phyloP scores from a whole-genome alignment of 2,797 vertebrate species.

The Sylvia borin region DNA sequence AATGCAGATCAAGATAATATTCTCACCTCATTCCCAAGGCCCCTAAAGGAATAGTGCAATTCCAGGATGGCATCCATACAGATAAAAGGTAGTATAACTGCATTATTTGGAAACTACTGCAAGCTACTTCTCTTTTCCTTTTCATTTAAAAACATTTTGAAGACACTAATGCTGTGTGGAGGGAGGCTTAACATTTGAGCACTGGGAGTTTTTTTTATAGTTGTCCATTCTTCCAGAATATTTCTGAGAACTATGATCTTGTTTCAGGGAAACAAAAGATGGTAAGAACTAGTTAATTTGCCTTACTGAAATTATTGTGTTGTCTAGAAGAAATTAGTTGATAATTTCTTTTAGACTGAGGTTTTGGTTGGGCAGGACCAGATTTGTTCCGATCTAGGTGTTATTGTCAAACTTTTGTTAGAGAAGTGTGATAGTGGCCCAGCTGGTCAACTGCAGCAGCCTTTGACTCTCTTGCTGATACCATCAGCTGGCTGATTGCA shows the following conservation, averaged over 20 bases:
- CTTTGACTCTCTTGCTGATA: neutral
- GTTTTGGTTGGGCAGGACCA: neutral
- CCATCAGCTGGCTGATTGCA: neutral
- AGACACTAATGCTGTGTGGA: neutral
- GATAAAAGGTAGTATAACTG: conserved; percentile 40
- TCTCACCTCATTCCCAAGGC: conserved; percentile 38
- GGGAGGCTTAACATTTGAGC: neutral
- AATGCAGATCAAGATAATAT: conserved; percentile 45
- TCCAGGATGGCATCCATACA: conserved; percentile 9
- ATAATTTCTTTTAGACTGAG: conserved; percentile 6
- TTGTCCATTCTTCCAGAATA: neutral
- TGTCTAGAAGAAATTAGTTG: conserved; percentile 24
- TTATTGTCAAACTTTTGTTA: neutral
- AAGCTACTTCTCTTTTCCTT: neutral
- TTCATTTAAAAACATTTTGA: conserved; percentile 42
- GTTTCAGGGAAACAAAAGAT: conserved; percentile 13
- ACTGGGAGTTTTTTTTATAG: neutral
- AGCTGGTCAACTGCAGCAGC: neutral
- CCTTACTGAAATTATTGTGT: conserved; percentile 17
- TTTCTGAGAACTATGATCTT: conserved; percentile 23
- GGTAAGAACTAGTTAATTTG: conserved; percentile 5
- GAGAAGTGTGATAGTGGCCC: accelerated
- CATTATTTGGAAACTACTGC: conserved; percentile 38
- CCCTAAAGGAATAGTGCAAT: conserved; percentile 15
- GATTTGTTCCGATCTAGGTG: neutral